phyloP scores from a whole-genome alignment of 2,888 invertebrate species.

The Lysandra coridon region DNA sequence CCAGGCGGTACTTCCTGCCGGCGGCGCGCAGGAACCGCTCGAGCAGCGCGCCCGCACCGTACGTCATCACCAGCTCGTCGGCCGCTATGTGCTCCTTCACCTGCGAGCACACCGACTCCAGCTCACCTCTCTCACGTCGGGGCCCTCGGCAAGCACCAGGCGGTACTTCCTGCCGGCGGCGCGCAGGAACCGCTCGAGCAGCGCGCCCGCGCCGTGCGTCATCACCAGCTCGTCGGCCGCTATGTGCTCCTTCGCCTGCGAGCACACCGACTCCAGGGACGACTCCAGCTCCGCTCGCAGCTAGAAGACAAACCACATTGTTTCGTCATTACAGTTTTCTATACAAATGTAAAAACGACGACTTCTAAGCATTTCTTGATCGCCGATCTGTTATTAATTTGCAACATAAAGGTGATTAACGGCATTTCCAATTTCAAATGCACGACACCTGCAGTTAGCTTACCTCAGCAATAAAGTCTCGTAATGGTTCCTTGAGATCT shows the following conservation, averaged over 20 bases:
- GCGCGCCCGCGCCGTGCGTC: constrained; percentile 88
- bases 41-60: constrained; percentile 88
- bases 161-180: constrained; percentile 89
- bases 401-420: too few species aligned
- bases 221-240: constrained; percentile 95
- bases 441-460: neutral
- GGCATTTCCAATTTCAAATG: too few species aligned
- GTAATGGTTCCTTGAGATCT: constrained; percentile 57
- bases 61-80: constrained; percentile 93
- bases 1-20: constrained; percentile 89
- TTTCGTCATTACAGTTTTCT: too few species aligned
- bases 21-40: constrained; percentile 92
- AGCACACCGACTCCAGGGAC: constrained; percentile 88
- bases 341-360: too few species aligned
- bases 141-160: constrained; percentile 92
- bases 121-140: constrained; percentile 59
- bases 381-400: too few species aligned
- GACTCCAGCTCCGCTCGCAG: constrained; percentile 62
- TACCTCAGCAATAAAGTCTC: constrained; percentile 57
- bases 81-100: constrained; percentile 94
- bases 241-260: constrained; percentile 93
- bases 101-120: constrained; percentile 90
- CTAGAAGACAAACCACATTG: constrained; percentile 42
- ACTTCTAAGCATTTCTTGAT: too few species aligned
- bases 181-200: constrained; percentile 92